Percentiles rank a stretch among this genome's conserved stretches.
These are phyloP conservation scores for Charadrius vociferus DNA, from an alignment of 2,113 vertebrate species.

Conservation along the genomic window DNA sequence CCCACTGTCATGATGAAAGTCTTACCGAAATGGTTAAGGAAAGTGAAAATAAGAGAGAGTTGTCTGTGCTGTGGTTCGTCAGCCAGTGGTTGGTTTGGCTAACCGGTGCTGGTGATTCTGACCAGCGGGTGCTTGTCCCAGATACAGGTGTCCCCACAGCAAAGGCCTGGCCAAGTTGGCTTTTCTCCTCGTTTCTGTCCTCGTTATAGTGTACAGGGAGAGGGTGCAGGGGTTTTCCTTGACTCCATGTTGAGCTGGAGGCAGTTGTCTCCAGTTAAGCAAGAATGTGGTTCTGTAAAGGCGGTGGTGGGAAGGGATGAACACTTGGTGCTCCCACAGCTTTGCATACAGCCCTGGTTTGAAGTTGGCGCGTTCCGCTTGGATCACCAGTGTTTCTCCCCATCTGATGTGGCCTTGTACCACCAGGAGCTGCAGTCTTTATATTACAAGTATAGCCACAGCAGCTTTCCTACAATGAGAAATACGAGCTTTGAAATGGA, in stretches of 20 bases:
- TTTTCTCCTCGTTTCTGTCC: background rate
- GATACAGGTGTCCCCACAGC: background rate
- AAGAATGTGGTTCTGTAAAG: too few relatives aligned
- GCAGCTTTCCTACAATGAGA: background rate
- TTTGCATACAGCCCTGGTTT: background rate
- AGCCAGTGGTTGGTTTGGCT: background rate
- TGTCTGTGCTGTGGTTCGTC: background rate
- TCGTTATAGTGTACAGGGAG: accelerated
- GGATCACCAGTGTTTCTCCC: background rate
- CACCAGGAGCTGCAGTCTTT: background rate
- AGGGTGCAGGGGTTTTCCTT: background rate
- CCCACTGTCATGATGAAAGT: accelerated
- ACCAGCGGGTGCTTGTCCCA: background rate
- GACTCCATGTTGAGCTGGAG: background rate
- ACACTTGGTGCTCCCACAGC: accelerated
- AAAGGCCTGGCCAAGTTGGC: background rate
- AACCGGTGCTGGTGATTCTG: background rate
- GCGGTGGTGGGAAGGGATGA: background rate
- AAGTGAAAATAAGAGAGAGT: background rate
- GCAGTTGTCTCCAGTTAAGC: background rate
- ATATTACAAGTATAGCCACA: background rate
- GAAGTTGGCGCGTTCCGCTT: background rate
- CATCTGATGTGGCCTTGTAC: background rate
- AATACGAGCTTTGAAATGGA: background rate
- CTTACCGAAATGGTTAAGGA: background rate